Evolutionary conservation across 2,888 invertebrate species (phyloP), one percentile per base, ranked within the genome.

Genomic region (Hipparchia sbordonii): DNA sequence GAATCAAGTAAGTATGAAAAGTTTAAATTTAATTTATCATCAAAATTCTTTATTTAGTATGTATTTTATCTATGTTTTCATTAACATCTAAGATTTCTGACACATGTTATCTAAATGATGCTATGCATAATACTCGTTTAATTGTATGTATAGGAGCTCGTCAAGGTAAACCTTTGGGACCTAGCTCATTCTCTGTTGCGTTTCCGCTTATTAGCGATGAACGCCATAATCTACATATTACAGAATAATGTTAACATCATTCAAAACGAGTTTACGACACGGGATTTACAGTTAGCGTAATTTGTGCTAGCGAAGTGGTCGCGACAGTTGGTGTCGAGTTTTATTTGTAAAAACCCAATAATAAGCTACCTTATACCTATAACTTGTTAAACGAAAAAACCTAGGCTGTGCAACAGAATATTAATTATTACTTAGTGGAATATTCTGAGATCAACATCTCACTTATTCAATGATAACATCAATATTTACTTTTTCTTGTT

Each of bases 1-100:
- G 97, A 97, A 89, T 98, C 98, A 84, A 98, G 97, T 97, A 90
- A 96, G 96, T 95, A 70, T 56, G 45, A 51, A 33, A 77, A 73
- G 60, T 74, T 70, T 74, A n/a, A 73, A 72, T 23, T 66, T 72
- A 33, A 46, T 59, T 6, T 46, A n/a, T 48, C 7, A 8, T 6
- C 48, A 1, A 48, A 8, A 6, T 48, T 48, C 48, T 48, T 6
- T 48, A 48, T 1, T 48, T 48, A 48, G 48, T 48, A 7, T 7
- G 46, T 48, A 48, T 8, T 6, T 6, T 0, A 7, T 48, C 48
- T 48, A 6, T 48, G 0, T 6, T 48, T 46, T 6, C 4, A 46
- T 46, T 46, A 46, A 46, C 46, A 46, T 46, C 46, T 6, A 46
- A 46, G 46, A 48, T 7, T 8, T 4, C 48, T 48, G 6, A 48